Conservation (phyloP, 2,113 vertebrate genomes). For the Hepsetus odoe region DNA sequence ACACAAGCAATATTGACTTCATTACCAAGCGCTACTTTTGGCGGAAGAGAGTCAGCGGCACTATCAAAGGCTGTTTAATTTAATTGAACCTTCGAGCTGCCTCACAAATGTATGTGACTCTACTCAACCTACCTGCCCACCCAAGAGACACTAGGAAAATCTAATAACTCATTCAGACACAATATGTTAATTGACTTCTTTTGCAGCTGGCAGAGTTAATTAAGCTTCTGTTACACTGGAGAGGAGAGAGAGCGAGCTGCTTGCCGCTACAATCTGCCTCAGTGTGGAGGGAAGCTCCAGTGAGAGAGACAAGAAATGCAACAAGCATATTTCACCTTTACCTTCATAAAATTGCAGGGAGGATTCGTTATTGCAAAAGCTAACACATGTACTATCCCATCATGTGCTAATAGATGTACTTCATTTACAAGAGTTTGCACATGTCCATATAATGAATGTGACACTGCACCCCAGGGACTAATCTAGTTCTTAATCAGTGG, state of each 20-base stretch:
- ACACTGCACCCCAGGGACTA: too few species aligned
- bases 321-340: slow-evolving; percentile 32
- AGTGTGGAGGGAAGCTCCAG: slow-evolving; percentile 30
- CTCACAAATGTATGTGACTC: slow-evolving; percentile 46
- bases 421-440: not conserved
- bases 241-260: slow-evolving; percentile 29
- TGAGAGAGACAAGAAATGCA: slow-evolving; percentile 33
- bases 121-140: slow-evolving; percentile 55
- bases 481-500: too few species aligned
- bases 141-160: slow-evolving; percentile 51
- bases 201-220: slow-evolving; percentile 60
- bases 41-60: slow-evolving; percentile 24
- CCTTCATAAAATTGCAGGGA: slow-evolving; percentile 19
- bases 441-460: too few species aligned
- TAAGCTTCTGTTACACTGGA: slow-evolving; percentile 54
- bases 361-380: slow-evolving; percentile 8
- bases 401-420: not conserved
- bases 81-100: slow-evolving; percentile 54
- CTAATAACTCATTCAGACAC: slow-evolving; percentile 60
- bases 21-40: slow-evolving; percentile 37
- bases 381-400: too few species aligned
- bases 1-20: slow-evolving; percentile 33
- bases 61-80: slow-evolving; percentile 53
- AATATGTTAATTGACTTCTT: slow-evolving; percentile 63
- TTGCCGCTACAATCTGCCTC: slow-evolving; percentile 47